Evolutionary conservation across 2,113 vertebrate species (phyloP), one percentile per base, ranked within the genome.

Genomic region (Aptenodytes forsteri): DNA sequence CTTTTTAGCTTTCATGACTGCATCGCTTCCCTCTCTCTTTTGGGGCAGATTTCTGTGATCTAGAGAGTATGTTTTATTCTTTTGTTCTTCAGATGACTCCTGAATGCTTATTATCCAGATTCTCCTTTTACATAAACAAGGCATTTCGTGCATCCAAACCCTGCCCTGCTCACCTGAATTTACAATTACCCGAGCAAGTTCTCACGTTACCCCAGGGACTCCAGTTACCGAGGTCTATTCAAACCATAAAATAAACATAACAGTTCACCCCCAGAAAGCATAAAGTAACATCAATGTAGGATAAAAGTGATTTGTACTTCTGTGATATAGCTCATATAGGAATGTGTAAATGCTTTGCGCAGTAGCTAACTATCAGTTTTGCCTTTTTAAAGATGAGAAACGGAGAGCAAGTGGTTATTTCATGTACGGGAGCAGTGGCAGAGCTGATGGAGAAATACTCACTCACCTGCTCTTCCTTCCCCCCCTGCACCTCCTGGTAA

Each of bases 211-310:
- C 76, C 85, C 40, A 14, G 80, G 54, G 93, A 54, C 50, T 76
- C 70, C 85, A 65, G 36, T 21, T 38, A 29, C 61, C 7, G 6
- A 77, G 71, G 30, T 61, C 80, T 84, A 0, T 47, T 59, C 91
- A 38, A 84, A 71, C 32, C 67, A 32, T 96, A 95, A 97, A 98
- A 96, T 92, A 98, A 97, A 96, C 84, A 62, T 47, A 92, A 77
- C 90, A 79, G 27, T 40, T 91, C 67, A 58, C 62, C 78, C 87
- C 83, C 70, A 95, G 95, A 92, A 86, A 90, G 87, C 87, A 59
- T 62, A 87, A 96, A 97, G 91, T 87, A 96, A 49, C 79, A 90
- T 42, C 83, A 77, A 1, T 11, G 59, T 20, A n/a, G 86, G 69
- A 94, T 89, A 42, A 94, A 93, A 91, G 90, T 78, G 72, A 66